Conservation (phyloP, 2,113 vertebrate species). For the Chlorodrepanis virens region DNA sequence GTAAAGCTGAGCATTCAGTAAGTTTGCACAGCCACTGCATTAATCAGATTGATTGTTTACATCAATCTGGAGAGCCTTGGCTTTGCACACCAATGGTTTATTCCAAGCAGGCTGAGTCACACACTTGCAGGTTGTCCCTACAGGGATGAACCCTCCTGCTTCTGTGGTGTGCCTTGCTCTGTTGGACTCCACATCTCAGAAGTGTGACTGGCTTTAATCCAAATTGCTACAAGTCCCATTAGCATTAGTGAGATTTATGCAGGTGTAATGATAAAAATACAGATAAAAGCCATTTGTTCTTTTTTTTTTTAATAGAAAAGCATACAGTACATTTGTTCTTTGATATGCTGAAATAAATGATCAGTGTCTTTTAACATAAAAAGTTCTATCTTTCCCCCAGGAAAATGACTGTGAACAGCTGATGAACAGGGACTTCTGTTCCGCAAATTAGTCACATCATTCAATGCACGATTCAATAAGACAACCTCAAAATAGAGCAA, state of each 20-base stretch:
- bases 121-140: background rate
- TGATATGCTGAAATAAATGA: conserved; percentile 37
- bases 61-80: background rate
- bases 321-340: background rate
- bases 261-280: background rate
- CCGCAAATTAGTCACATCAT: background rate
- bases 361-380: background rate
- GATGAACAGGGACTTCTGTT: conserved; percentile 5
- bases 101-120: background rate
- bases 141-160: background rate
- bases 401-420: background rate
- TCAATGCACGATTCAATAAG: background rate
- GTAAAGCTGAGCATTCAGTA: background rate
- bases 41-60: background rate
- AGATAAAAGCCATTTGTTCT: conserved; percentile 28
- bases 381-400: background rate
- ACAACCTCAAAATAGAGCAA: background rate
- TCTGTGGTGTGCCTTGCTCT: background rate
- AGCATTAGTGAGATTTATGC: background rate
- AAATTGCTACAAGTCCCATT: background rate
- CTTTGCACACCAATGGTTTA: background rate
- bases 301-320: background rate
- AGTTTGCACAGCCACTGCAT: background rate
- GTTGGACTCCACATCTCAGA: background rate
- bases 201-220: background rate